phyloP scores from a whole-genome alignment of 2,888 invertebrate species.

The Leptinotarsa tumamoca region DNA sequence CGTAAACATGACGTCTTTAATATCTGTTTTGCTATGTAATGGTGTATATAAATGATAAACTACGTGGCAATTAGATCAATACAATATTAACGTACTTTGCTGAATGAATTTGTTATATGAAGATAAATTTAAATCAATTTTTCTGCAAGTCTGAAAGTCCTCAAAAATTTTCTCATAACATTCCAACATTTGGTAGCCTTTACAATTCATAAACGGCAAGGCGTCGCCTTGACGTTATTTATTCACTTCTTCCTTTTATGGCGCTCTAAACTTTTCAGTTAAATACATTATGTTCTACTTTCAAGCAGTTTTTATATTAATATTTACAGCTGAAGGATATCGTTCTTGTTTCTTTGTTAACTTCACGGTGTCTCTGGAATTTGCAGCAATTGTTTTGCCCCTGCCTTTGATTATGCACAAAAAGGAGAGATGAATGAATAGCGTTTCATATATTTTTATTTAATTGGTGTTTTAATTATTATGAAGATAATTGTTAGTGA shows the following conservation, averaged over 20 bases:
- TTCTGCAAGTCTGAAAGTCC: neutral
- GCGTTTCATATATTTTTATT: neutral
- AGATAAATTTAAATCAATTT: too few relatives aligned
- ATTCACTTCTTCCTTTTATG: constrained; percentile 30
- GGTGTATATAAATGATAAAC: too few relatives aligned
- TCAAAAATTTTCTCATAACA: neutral
- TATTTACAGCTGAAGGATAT: constrained; percentile 34
- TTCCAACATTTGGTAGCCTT: neutral
- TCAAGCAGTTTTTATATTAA: constrained; percentile 37
- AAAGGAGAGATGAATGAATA: constrained; percentile 9
- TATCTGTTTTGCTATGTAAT: too few relatives aligned
- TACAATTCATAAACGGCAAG: constrained; percentile 25
- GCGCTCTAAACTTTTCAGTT: constrained; percentile 36
- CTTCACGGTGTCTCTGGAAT: constrained; percentile 25
- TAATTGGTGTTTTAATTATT: neutral
- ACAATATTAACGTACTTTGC: too few relatives aligned
- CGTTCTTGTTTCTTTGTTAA: constrained; percentile 30
- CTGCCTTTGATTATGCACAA: constrained; percentile 16
- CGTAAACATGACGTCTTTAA: too few relatives aligned
- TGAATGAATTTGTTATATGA: too few relatives aligned
- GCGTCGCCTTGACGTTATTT: constrained; percentile 29
- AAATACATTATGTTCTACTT: constrained; percentile 38
- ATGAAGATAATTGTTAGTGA: neutral
- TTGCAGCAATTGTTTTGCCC: constrained; percentile 26
- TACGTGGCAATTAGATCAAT: too few relatives aligned